Conservation (phyloP, 2,888 invertebrate genomes). For the Sinotaia quadrata region DNA sequence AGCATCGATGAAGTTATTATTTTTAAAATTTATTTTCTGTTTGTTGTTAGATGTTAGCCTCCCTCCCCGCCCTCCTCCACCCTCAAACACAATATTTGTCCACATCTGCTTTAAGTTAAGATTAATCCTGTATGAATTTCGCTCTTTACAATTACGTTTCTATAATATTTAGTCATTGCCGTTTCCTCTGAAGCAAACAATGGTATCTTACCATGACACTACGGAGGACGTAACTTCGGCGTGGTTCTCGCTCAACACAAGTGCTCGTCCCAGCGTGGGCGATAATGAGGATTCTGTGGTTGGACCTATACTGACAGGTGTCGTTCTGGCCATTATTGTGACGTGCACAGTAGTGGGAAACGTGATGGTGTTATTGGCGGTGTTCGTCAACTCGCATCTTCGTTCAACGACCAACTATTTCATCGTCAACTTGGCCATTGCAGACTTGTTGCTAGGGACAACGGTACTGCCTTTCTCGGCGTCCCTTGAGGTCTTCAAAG, state of each 20-base stretch:
- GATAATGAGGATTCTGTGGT: not conserved
- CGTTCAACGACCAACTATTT: conserved; percentile 79
- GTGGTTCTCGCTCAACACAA: conserved; percentile 3
- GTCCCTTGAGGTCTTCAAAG: conserved; percentile 63
- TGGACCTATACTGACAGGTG: conserved; percentile 38
- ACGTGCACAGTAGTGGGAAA: conserved; percentile 74
- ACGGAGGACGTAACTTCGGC: conserved; percentile 16
- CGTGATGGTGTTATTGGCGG: conserved; percentile 75
- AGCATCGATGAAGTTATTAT: no score
- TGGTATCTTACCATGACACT: conserved; percentile 10
- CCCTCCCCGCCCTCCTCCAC: no score
- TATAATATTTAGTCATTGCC: not conserved
- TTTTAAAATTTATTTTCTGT: no score
- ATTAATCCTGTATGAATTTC: no score
- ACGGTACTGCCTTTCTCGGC: conserved; percentile 71
- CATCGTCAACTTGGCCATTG: conserved; percentile 80
- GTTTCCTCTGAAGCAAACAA: not conserved
- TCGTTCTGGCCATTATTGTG: conserved; percentile 71
- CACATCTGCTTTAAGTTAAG: no score
- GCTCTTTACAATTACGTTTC: not conserved
- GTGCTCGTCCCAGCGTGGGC: not conserved
- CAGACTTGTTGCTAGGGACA: conserved; percentile 78
- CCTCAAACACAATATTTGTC: no score
- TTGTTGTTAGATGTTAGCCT: no score
- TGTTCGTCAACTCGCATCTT: conserved; percentile 73